A percentile compares a stretch with the other conserved stretches of the same genome.
Conservation (phyloP, 2,888 invertebrate species). For the Galeruca laticollis region DNA sequence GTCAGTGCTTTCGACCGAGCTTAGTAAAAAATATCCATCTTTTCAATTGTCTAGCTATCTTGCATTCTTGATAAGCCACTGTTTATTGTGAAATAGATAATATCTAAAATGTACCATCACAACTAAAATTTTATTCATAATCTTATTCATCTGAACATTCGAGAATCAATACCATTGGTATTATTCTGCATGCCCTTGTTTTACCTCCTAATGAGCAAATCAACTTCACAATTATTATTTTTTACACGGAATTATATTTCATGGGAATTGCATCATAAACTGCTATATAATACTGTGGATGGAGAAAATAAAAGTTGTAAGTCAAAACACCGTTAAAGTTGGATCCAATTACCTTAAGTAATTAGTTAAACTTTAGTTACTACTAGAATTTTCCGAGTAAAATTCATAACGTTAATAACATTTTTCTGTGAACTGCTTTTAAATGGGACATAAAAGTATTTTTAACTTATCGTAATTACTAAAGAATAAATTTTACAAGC, state of each 20-base stretch:
- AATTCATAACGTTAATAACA: neutral
- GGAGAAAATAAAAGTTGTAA: conserved; percentile 3
- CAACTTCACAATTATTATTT: neutral
- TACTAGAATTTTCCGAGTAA: neutral
- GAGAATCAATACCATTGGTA: neutral
- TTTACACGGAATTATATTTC: neutral
- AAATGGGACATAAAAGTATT: conserved; percentile 2
- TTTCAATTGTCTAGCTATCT: too few relatives aligned
- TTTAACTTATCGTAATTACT: neutral
- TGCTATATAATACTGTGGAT: neutral
- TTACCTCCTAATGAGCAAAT: neutral
- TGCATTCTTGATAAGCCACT: too few relatives aligned
- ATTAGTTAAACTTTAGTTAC: neutral
- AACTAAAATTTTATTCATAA: too few relatives aligned
- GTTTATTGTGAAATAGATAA: too few relatives aligned
- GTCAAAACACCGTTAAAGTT: neutral
- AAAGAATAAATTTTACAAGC: neutral
- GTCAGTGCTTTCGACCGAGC: too few relatives aligned
- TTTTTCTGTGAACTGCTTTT: neutral
- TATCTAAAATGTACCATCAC: too few relatives aligned
- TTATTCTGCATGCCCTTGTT: neutral
- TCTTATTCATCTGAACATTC: too few relatives aligned
- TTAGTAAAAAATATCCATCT: too few relatives aligned
- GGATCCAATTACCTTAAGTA: neutral
- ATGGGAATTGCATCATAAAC: neutral